Evolutionary conservation across 2,113 vertebrate species (phyloP).

Genomic region (Circaetus cinerascens): DNA sequence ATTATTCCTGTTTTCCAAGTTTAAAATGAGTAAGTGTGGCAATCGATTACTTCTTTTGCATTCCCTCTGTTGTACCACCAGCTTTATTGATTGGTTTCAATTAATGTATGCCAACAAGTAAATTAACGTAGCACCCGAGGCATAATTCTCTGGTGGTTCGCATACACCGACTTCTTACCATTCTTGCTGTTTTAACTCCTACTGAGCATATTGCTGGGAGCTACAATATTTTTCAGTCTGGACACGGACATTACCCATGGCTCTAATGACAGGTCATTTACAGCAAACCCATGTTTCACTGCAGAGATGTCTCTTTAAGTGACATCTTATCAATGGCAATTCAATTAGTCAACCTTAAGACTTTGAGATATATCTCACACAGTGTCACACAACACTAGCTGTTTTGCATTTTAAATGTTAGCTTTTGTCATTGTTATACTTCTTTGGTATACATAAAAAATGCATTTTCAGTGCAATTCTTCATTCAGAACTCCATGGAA

Average conservation of each 20-base stretch:
- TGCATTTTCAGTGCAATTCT: background rate
- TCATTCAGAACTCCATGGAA: background rate
- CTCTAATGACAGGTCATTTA: conserved; percentile 82
- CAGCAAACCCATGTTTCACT: conserved; percentile 75
- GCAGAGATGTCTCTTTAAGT: conserved; percentile 80
- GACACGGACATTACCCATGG: conserved; percentile 78
- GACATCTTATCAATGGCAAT: conserved; percentile 84
- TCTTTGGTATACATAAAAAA: background rate
- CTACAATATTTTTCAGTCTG: conserved; percentile 80
- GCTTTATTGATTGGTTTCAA: conserved; percentile 77
- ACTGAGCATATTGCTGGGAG: conserved; percentile 75
- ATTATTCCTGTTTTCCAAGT: conserved; percentile 41
- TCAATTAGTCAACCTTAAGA: conserved; percentile 84
- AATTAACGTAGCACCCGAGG: conserved; percentile 79
- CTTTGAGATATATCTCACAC: conserved; percentile 54
- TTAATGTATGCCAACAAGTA: conserved; percentile 78
- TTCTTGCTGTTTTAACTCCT: conserved; percentile 65
- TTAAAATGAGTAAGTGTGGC: conserved; percentile 19
- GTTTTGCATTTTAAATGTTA: conserved; percentile 68
- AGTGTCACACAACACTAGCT: conserved; percentile 33
- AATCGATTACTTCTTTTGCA: conserved; percentile 38
- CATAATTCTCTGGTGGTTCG: conserved; percentile 66
- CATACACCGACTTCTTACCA: conserved; percentile 31
- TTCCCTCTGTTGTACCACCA: conserved; percentile 44
- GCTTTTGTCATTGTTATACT: background rate